These are phyloP conservation scores for Tenthredo scrophulariae DNA, from an alignment of 2,888 invertebrate species.

Conservation along the genomic window DNA sequence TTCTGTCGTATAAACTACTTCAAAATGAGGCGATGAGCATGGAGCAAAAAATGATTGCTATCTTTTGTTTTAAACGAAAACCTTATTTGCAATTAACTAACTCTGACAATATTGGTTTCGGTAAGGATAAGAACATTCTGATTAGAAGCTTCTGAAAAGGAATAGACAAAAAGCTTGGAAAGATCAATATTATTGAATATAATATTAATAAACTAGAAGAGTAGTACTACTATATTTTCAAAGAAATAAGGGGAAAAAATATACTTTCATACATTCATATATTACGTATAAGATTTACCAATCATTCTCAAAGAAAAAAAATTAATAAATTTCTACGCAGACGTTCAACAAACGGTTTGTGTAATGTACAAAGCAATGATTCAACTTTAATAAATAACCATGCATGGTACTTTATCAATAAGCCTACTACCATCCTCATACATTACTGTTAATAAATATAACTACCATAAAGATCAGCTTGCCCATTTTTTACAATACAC, in stretches of 20 bases:
- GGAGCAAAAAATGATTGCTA: slow-evolving; percentile 3
- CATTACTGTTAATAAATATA: slow-evolving; percentile 9
- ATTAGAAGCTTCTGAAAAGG: slow-evolving; percentile 43
- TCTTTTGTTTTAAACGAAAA: background rate
- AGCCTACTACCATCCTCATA: background rate
- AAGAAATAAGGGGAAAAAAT: background rate
- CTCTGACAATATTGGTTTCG: background rate
- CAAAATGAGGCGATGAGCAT: slow-evolving; percentile 22
- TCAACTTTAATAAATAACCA: background rate
- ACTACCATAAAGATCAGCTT: background rate
- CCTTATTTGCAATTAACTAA: background rate
- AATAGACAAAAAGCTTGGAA: slow-evolving; percentile 23
- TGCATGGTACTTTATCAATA: background rate
- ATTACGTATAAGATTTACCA: background rate
- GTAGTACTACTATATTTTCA: background rate
- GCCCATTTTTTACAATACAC: background rate
- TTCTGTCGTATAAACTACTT: background rate
- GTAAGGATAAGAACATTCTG: slow-evolving; percentile 43
- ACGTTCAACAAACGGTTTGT: background rate
- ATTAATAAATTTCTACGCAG: background rate
- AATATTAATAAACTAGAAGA: background rate
- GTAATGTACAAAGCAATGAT: slow-evolving; percentile 23
- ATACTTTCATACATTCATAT: background rate
- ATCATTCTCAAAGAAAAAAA: background rate
- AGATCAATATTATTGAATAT: slow-evolving; percentile 39